These are phyloP conservation scores for Apis florea DNA, from an alignment of 1,140 invertebrate species.

Conservation along the genomic window DNA sequence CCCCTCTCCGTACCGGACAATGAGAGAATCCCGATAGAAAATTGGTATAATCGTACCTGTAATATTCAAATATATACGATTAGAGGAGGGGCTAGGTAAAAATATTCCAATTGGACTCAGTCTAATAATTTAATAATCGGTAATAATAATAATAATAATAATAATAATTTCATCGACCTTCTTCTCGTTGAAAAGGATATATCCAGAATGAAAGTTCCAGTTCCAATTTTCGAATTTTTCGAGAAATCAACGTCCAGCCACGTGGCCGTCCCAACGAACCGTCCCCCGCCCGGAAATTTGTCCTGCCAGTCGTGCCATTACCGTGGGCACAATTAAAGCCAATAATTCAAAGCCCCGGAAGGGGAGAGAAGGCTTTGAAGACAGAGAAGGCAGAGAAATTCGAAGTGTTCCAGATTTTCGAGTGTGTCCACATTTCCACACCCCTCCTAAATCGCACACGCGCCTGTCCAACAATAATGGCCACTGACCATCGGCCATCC, in stretches of 20 bases:
- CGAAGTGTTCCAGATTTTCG: conserved; percentile 62
- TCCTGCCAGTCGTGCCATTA: conserved; percentile 58
- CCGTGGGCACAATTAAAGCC: conserved; percentile 74
- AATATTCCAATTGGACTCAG: too few relatives aligned
- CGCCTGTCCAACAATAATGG: conserved; percentile 68
- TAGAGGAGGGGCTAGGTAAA: too few relatives aligned
- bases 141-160: too few relatives aligned
- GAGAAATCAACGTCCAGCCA: conserved; percentile 38
- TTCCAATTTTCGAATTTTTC: conserved; percentile 8
- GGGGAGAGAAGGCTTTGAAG: conserved; percentile 2
- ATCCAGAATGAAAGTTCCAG: too few relatives aligned
- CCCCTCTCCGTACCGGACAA: conserved; percentile 53
- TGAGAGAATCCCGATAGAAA: conserved; percentile 49
- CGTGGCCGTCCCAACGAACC: conserved; percentile 54
- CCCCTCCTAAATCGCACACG: conserved; percentile 8
- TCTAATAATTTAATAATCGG: too few relatives aligned
- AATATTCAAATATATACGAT: neutral
- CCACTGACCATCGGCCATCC: conserved; percentile 72
- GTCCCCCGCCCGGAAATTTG: conserved; percentile 70
- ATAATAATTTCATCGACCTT: too few relatives aligned
- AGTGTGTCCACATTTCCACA: conserved; percentile 51
- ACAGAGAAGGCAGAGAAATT: conserved; percentile 32
- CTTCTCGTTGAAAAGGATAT: too few relatives aligned
- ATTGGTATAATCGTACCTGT: conserved; percentile 50
- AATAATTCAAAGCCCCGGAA: conserved; percentile 73